Evolutionary conservation across 2,888 invertebrate species (phyloP).

Genomic region (Orchestes rusci): DNA sequence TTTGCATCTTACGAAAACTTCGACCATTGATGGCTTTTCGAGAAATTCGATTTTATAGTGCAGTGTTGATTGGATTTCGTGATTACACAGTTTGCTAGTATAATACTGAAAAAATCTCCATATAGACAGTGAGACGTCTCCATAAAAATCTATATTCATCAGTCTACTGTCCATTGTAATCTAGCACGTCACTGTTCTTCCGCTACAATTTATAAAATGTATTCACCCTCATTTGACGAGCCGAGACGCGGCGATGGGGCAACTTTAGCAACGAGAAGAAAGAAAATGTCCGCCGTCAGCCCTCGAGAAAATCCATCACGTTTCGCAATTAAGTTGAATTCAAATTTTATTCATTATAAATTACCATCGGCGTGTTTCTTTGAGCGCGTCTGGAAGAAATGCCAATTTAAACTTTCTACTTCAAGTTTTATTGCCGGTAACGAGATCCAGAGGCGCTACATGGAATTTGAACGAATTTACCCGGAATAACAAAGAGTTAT

Average conservation of each 20-base stretch:
- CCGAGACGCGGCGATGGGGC: background rate
- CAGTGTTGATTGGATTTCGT: too few relatives aligned
- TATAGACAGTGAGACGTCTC: too few relatives aligned
- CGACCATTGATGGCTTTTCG: too few relatives aligned
- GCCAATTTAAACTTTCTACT: conserved; percentile 45
- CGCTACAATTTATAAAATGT: conserved; percentile 41
- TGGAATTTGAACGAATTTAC: too few relatives aligned
- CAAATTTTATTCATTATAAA: conserved; percentile 48
- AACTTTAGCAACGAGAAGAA: conserved; percentile 7
- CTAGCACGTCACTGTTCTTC: conserved; percentile 18
- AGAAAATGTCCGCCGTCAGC: conserved; percentile 25
- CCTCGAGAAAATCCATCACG: conserved; percentile 43
- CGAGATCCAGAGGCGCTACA: conserved; percentile 18
- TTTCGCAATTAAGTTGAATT: conserved; percentile 46
- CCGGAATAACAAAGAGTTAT: too few relatives aligned
- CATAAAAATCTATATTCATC: too few relatives aligned
- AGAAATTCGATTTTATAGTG: too few relatives aligned
- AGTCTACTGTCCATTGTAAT: too few relatives aligned
- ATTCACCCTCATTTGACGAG: conserved; percentile 36
- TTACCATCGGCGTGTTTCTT: conserved; percentile 43
- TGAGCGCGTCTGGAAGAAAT: conserved; percentile 42
- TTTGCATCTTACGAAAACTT: too few relatives aligned
- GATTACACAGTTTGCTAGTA: too few relatives aligned
- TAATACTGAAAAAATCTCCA: too few relatives aligned
- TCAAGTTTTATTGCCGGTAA: conserved; percentile 25